phyloP scores from a whole-genome alignment of 2,888 invertebrate genomes.

The Podotricha telesiphe region DNA sequence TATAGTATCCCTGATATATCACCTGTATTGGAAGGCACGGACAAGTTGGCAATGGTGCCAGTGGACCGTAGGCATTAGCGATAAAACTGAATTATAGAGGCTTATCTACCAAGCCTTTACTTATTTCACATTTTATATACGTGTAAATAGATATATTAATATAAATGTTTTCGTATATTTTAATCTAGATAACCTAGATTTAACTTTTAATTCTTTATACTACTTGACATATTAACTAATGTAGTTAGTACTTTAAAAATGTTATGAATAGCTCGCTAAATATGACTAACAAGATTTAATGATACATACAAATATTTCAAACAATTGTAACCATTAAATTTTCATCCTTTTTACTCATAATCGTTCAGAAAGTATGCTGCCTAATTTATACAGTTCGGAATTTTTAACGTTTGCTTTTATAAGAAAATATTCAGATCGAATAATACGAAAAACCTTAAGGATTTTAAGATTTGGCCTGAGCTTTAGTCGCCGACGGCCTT shows the following conservation, averaged over 20 bases:
- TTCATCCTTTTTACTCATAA: background rate
- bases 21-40: slow-evolving; percentile 39
- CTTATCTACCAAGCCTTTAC: slow-evolving; percentile 36
- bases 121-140: background rate
- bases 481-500: slow-evolving; percentile 44
- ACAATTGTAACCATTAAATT: no score
- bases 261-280: background rate
- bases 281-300: no score
- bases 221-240: slow-evolving; percentile 10
- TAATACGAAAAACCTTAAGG: slow-evolving; percentile 40
- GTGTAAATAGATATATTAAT: slow-evolving; percentile 2
- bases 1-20: slow-evolving; percentile 32
- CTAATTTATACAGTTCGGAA: background rate
- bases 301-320: background rate
- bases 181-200: slow-evolving; percentile 13
- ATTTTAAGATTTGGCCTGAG: slow-evolving; percentile 45
- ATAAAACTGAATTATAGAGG: slow-evolving; percentile 43
- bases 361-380: background rate
- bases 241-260: background rate
- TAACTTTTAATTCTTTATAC: slow-evolving; percentile 4
- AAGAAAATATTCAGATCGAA: slow-evolving; percentile 33
- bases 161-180: background rate
- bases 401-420: slow-evolving; percentile 15
- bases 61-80: slow-evolving; percentile 40
- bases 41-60: slow-evolving; percentile 43